phyloP scores from a whole-genome alignment of 1,140 invertebrate species.

The Cyphomyrmex costatus region DNA sequence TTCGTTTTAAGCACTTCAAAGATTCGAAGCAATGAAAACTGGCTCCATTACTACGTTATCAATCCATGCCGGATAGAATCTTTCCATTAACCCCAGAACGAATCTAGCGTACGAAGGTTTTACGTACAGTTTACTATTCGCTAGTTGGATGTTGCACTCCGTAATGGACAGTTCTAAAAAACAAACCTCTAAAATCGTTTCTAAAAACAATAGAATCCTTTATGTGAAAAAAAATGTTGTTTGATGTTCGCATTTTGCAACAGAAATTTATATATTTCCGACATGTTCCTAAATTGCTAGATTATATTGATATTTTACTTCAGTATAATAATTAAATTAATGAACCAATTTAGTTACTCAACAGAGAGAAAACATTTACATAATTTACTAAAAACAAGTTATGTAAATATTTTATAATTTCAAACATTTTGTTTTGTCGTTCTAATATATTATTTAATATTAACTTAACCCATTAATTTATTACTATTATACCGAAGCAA shows the following conservation, averaged over 20 bases:
- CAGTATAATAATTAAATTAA: neutral
- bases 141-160: neutral
- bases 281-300: neutral
- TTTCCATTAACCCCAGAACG: constrained; percentile 25
- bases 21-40: constrained; percentile 1
- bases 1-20: constrained; percentile 38
- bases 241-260: neutral
- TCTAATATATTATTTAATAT: neutral
- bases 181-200: neutral
- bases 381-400: neutral
- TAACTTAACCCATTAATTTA: too few relatives aligned
- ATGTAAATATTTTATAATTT: neutral
- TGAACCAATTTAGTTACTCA: neutral
- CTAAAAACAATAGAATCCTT: constrained; percentile 11
- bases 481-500: too few relatives aligned
- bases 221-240: neutral
- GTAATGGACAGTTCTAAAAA: constrained; percentile 19
- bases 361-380: neutral
- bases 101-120: neutral
- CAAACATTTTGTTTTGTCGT: neutral
- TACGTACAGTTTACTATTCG: neutral
- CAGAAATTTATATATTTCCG: neutral
- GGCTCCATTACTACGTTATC: constrained; percentile 4
- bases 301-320: neutral
- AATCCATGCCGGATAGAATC: neutral